phyloP scores from a whole-genome alignment of 2,797 vertebrate genomes.

The Perodicticus potto region DNA sequence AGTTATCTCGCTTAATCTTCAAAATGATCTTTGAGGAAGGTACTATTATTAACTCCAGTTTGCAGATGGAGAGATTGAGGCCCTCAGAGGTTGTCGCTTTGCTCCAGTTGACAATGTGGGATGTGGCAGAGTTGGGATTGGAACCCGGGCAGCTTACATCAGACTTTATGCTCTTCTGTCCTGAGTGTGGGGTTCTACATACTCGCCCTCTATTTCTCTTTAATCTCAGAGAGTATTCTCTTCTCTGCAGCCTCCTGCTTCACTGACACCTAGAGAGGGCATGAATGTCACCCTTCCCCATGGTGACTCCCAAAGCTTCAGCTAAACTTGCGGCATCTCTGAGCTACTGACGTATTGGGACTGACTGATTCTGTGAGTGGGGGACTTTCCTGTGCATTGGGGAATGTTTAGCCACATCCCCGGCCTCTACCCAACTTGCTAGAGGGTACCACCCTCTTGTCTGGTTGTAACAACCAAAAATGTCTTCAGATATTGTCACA shows the following conservation, averaged over 20 bases:
- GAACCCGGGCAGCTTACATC: background rate
- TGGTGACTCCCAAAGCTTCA: background rate
- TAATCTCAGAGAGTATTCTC: background rate
- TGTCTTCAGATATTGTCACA: background rate
- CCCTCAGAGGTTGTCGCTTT: background rate
- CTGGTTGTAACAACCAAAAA: background rate
- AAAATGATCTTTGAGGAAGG: background rate
- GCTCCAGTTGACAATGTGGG: too few species aligned
- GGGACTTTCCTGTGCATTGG: rapidly evolving
- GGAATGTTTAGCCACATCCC: background rate
- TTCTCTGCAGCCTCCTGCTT: background rate
- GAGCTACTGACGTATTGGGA: background rate
- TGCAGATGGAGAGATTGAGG: background rate
- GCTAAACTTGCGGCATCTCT: background rate
- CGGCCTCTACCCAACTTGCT: background rate
- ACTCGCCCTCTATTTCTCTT: background rate
- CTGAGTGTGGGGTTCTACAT: rapidly evolving
- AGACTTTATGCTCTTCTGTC: rapidly evolving
- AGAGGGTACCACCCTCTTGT: background rate
- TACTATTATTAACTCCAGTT: background rate
- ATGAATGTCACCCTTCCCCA: background rate
- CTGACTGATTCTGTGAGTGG: background rate
- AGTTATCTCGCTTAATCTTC: background rate
- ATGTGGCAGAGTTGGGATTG: rapidly evolving
- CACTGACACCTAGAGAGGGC: background rate